phyloP scores from a whole-genome alignment of 2,797 vertebrate genomes.

The Cyclura pinguis region DNA sequence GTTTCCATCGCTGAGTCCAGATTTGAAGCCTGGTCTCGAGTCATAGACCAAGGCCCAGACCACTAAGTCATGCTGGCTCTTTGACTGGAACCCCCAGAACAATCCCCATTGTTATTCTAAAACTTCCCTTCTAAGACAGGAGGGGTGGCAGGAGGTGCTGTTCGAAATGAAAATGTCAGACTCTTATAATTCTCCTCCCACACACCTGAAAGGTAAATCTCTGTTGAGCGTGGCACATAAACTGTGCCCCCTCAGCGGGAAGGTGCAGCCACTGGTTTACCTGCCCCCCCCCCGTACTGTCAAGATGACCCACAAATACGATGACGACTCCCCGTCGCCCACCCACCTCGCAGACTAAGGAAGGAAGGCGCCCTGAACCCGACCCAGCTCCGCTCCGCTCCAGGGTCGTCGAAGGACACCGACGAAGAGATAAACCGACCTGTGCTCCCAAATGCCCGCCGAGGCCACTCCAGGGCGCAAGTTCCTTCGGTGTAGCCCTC shows the following conservation, averaged over 20 bases:
- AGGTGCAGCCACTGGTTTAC: neutral
- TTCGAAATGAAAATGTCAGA: neutral
- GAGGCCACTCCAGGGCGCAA: neutral
- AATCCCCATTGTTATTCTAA: too few relatives aligned
- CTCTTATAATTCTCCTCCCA: neutral
- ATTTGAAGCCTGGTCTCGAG: too few relatives aligned
- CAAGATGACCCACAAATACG: too few relatives aligned
- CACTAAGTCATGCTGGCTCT: too few relatives aligned
- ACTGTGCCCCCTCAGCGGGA: neutral
- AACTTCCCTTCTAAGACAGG: neutral
- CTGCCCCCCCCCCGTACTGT: too few relatives aligned
- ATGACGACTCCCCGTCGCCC: too few relatives aligned
- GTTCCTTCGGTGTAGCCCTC: neutral
- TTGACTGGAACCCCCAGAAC: too few relatives aligned
- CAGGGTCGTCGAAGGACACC: neutral
- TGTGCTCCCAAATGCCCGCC: neutral
- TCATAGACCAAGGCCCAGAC: too few relatives aligned
- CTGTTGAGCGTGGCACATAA: too few relatives aligned
- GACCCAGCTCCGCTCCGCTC: too few relatives aligned
- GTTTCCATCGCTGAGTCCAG: too few relatives aligned
- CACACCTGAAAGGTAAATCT: neutral
- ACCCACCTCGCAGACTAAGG: too few relatives aligned
- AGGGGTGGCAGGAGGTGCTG: neutral
- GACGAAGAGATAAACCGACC: neutral
- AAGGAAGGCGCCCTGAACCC: fast-evolving